Base-by-base conservation (phyloP, 2,797 vertebrate genomes). In the Semaprochilodus insignis region DNA sequence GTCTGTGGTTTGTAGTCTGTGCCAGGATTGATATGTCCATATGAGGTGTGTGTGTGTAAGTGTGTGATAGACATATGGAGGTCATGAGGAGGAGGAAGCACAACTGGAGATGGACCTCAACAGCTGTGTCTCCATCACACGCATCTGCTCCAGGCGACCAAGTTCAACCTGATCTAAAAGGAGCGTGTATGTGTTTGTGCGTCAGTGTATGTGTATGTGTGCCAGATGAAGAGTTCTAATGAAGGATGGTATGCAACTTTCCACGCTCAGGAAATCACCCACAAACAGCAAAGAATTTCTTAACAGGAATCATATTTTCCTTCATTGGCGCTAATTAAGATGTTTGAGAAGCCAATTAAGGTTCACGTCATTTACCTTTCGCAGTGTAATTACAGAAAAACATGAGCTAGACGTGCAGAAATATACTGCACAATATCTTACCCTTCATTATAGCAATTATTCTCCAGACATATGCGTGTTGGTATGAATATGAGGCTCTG, bases 121-220 rank as follows among this genome's bases (percentile, higher is more conserved):
- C 85, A 88, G 83, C 81, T 87, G 87, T 81, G 81, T 80, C 81
- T 85, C 86, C 52, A 85, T 87, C 62, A 72, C 51, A 85, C 57
- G 27, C 83, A 88, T 88, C 87, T 87, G 87, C 81, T 87, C 82
- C 75, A 74, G 76, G 60, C 80, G 57, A 81, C 23, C 34, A 81
- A 76, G 76, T 77, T 81, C 65, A 82, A 59, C 65, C 77, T 78
- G 21, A 82, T 88, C 77, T 79, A 79, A 79, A 67, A 69, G 36
- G 55, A 2, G 52, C 59, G 54, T 63, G 71, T 69, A 19, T 15
- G 34, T 63, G 40, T 40, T 44, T 74, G 25, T 70, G 52, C 51
- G 63, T 65, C 27, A 34, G 15, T 63, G 62, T 63, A 21, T n/a
- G 59, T 60, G n/a, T 27, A 16, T 27, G 25, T 5, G 25, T 31